Evolutionary conservation across 2,113 vertebrate genomes (phyloP).

Genomic region (Fregata magnificens): DNA sequence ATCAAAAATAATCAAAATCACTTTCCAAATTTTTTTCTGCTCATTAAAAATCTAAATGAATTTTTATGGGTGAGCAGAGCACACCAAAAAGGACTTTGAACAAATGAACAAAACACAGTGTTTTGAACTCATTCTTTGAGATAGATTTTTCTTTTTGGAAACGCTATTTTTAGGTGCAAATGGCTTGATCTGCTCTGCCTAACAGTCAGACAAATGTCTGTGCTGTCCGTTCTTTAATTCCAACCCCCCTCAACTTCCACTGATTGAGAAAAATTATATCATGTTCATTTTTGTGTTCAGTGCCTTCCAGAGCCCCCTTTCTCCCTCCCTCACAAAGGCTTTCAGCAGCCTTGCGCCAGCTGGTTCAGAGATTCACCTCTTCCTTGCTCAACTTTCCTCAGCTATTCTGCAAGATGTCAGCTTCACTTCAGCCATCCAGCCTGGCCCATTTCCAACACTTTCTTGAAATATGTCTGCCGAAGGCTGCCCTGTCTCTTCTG

Average conservation of each 20-base stretch:
- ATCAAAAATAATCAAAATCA: background rate
- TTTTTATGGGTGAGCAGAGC: background rate
- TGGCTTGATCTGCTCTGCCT: background rate
- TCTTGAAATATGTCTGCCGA: background rate
- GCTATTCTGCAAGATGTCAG: background rate
- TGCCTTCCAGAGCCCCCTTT: background rate
- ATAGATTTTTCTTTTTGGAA: background rate
- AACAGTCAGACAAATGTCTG: background rate
- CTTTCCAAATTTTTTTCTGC: background rate
- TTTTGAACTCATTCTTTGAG: background rate
- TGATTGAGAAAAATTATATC: background rate
- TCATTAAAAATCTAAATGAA: background rate
- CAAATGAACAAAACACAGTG: background rate
- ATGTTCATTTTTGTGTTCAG: background rate
- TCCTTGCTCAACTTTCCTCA: background rate
- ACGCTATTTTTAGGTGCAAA: background rate
- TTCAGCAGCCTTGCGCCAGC: background rate
- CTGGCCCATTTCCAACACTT: background rate
- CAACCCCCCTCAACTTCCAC: fast-evolving
- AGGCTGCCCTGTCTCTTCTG: background rate
- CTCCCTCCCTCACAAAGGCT: background rate
- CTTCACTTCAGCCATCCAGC: background rate
- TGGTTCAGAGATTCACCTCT: background rate
- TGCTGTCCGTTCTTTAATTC: background rate
- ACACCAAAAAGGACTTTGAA: background rate